Evolutionary conservation across 2,113 vertebrate species (phyloP).

Genomic region (Eurypyga helias): DNA sequence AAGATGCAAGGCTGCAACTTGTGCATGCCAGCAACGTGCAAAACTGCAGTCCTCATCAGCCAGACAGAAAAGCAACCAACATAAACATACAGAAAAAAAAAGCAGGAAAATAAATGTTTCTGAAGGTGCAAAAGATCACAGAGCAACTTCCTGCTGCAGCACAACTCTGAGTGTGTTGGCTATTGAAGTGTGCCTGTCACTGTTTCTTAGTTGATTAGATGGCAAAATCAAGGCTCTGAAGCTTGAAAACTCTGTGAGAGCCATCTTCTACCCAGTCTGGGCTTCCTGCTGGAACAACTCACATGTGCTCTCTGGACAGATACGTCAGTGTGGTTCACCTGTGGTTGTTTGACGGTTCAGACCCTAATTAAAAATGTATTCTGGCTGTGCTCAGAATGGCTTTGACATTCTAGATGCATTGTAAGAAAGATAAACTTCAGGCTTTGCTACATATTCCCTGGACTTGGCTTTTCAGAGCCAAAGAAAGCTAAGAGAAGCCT

Average conservation of each 20-base stretch:
- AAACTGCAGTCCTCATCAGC: not conserved
- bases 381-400: not conserved
- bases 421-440: not conserved
- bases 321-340: fast-evolving
- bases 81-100: not conserved
- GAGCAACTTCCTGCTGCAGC: not conserved
- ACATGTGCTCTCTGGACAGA: not conserved
- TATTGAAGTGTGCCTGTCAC: fast-evolving
- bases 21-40: not conserved
- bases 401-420: not conserved
- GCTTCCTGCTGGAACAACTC: not conserved
- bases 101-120: not conserved
- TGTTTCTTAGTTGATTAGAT: not conserved
- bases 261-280: not conserved
- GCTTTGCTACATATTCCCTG: not conserved
- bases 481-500: not conserved
- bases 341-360: not conserved
- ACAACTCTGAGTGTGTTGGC: not conserved
- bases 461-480: not conserved
- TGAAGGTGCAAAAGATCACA: not conserved
- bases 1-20: not conserved
- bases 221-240: not conserved
- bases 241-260: not conserved
- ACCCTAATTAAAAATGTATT: not conserved
- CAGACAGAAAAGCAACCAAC: not conserved